phyloP scores from a whole-genome alignment of 2,113 vertebrate species.

The Pogonocichla stellata region DNA sequence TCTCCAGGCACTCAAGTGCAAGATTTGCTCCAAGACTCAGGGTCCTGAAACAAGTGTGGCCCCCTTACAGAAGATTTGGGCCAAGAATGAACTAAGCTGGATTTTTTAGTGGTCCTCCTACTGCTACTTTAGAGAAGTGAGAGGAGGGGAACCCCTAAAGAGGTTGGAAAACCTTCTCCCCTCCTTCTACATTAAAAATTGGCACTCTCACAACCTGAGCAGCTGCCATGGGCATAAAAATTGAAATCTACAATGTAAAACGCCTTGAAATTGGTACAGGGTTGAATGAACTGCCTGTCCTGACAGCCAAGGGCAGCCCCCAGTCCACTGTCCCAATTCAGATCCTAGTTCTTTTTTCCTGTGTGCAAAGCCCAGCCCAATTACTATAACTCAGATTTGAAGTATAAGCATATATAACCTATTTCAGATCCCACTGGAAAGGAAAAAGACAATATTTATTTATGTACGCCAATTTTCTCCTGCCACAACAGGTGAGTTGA shows the following conservation, averaged over 20 bases:
- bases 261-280: not conserved
- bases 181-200: not conserved
- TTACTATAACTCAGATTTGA: no score
- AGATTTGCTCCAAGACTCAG: not conserved
- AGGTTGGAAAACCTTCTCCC: not conserved
- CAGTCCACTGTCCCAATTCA: accelerated
- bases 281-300: not conserved
- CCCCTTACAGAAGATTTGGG: not conserved
- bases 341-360: not conserved
- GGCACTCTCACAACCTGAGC: not conserved
- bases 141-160: not conserved
- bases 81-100: no score
- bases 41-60: not conserved
- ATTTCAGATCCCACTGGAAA: not conserved
- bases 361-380: not conserved
- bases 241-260: not conserved
- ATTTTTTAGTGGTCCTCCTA: not conserved
- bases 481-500: not conserved
- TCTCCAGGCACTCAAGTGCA: not conserved
- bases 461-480: not conserved
- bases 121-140: not conserved
- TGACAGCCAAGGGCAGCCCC: not conserved
- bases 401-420: no score
- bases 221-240: not conserved
- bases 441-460: not conserved